A percentile compares a stretch with the other conserved stretches of the same genome.
Evolutionary conservation across 2,797 vertebrate species (phyloP).

Genomic region (Microctenopoma stevenorrisi): DNA sequence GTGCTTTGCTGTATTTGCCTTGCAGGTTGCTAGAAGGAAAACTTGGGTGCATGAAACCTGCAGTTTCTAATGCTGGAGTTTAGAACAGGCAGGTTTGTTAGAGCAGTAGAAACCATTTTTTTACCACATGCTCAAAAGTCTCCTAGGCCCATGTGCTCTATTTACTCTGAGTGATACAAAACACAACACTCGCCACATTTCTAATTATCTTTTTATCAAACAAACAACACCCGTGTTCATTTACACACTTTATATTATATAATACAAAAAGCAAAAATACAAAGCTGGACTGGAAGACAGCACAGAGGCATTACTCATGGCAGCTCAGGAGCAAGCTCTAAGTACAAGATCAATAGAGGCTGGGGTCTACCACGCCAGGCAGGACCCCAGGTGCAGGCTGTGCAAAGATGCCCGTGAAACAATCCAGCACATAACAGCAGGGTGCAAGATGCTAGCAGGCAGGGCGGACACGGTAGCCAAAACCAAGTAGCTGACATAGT

Average conservation of each 20-base stretch:
- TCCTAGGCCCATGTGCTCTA: constrained; percentile 7
- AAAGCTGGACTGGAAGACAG: too few relatives aligned
- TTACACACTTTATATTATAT: neutral
- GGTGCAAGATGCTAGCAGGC: too few relatives aligned
- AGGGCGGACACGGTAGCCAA: too few relatives aligned
- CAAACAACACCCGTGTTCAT: neutral
- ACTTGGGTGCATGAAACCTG: constrained; percentile 18
- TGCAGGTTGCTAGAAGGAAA: constrained; percentile 25
- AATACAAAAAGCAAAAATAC: too few relatives aligned
- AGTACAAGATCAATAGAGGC: too few relatives aligned
- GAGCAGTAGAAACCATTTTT: constrained; percentile 6
- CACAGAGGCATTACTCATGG: too few relatives aligned
- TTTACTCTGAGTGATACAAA: constrained; percentile 5
- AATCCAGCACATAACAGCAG: too few relatives aligned
- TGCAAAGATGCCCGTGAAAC: too few relatives aligned
- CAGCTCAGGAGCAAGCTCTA: too few relatives aligned
- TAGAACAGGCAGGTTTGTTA: neutral
- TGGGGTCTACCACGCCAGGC: too few relatives aligned
- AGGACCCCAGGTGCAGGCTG: too few relatives aligned
- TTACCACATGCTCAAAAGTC: constrained; percentile 3
- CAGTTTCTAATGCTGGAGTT: constrained; percentile 9
- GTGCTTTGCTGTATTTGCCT: constrained; percentile 20
- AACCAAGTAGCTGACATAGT: too few relatives aligned
- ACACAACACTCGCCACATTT: neutral
- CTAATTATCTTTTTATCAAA: neutral